Evolutionary conservation across 2,888 invertebrate genomes (phyloP).

Genomic region (Epiblema foenella): DNA sequence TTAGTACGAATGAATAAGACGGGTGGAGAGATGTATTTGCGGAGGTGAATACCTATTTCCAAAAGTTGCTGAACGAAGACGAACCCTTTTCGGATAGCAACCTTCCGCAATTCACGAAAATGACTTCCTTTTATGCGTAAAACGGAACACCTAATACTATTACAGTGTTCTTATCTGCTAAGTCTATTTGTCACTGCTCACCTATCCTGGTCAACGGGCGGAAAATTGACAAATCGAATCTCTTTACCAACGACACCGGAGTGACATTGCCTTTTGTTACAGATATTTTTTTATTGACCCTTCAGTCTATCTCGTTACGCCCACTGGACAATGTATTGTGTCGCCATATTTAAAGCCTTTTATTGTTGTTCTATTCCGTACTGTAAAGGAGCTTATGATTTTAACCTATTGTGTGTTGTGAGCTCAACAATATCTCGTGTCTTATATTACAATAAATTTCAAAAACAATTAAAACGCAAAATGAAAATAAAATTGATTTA

Average conservation of each 20-base stretch:
- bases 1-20: too few species aligned
- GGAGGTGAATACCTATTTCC: background rate
- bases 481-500: background rate
- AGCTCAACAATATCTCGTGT: background rate
- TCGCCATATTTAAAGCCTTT: background rate
- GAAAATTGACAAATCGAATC: constrained; percentile 22
- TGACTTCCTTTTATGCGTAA: background rate
- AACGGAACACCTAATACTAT: background rate
- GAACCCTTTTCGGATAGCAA: background rate
- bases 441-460: background rate
- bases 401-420: background rate
- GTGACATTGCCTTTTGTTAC: constrained; percentile 4
- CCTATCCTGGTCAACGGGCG: background rate
- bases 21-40: background rate
- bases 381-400: background rate
- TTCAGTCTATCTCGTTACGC: background rate
- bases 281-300: constrained; percentile 5
- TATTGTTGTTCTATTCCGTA: constrained; percentile 4
- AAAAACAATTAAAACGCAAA: background rate
- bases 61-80: background rate
- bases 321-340: constrained; percentile 1
- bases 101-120: too few species aligned
- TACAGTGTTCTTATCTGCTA: background rate
- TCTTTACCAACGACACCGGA: background rate
- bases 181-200: constrained; percentile 9